Evolutionary conservation across 2,888 invertebrate genomes (phyloP).

Genomic region (Conus canariensis): DNA sequence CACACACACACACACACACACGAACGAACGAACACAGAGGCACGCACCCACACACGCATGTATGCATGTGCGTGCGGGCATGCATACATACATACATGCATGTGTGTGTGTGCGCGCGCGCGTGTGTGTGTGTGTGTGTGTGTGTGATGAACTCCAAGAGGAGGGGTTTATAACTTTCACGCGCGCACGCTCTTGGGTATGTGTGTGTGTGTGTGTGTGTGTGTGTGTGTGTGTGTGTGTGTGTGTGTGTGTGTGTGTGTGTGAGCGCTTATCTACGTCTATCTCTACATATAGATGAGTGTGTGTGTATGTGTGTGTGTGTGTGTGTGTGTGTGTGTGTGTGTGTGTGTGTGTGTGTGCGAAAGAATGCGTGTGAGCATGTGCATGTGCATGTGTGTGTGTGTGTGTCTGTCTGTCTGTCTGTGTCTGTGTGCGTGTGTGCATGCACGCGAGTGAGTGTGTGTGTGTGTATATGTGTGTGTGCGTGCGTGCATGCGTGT

Average conservation of each 20-base stretch:
- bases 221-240: neutral
- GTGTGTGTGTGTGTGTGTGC: neutral
- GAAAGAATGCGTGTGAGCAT: neutral
- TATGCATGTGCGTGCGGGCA: neutral
- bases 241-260: too few relatives aligned
- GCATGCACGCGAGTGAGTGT: conserved; percentile 26
- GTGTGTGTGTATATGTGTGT: conserved; percentile 29
- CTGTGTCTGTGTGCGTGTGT: conserved; percentile 32
- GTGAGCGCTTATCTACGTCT: neutral
- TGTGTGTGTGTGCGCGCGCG: conserved; percentile 8
- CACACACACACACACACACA: too few relatives aligned
- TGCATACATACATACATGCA: neutral
- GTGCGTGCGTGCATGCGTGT: conserved; percentile 34
- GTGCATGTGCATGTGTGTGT: conserved; percentile 23
- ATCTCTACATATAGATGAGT: conserved; percentile 21
- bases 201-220: neutral
- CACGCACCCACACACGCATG: neutral
- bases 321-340: conserved; percentile 1
- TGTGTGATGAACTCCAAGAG: neutral
- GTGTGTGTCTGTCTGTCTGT: conserved; percentile 22
- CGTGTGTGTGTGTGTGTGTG: neutral
- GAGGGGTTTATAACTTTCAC: too few relatives aligned
- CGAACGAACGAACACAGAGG: too few relatives aligned
- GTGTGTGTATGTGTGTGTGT: conserved; percentile 32
- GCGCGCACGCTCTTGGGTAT: neutral